These are phyloP conservation scores for Patagioenas fasciata DNA, from an alignment of 2,113 vertebrate genomes.

Conservation along the genomic window DNA sequence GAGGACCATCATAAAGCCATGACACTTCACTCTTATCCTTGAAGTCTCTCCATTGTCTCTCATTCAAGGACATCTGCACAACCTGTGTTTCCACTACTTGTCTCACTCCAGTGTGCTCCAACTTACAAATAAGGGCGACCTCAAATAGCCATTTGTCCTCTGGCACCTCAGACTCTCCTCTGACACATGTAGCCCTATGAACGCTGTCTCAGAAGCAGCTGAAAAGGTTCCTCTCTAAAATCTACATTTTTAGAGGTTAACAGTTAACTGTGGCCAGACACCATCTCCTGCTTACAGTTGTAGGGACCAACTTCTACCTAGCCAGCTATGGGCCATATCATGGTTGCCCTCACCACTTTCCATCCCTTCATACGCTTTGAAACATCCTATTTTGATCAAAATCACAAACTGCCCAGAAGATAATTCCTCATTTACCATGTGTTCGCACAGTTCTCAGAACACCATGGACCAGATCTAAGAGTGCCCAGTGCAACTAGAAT, in stretches of 20 bases:
- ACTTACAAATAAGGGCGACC: not conserved
- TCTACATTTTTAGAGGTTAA: not conserved
- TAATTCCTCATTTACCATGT: not conserved
- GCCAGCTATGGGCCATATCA: not conserved
- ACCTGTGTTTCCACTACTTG: fast-evolving
- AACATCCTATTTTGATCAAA: not conserved
- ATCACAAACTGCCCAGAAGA: not conserved
- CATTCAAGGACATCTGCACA: not conserved
- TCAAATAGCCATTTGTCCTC: not conserved
- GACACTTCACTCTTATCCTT: not conserved
- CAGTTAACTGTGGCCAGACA: not conserved
- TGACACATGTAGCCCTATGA: not conserved
- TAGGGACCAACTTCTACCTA: not conserved
- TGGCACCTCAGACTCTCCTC: not conserved
- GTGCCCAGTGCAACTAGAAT: not conserved
- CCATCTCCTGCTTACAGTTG: not conserved
- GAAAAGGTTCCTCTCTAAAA: not conserved
- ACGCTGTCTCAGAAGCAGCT: not conserved
- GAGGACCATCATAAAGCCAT: not conserved
- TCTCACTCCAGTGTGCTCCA: not conserved
- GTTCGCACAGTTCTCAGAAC: not conserved
- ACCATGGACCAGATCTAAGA: not conserved
- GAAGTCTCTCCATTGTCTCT: not conserved
- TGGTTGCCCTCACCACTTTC: not conserved
- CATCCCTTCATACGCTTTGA: not conserved